Evolutionary conservation across 1,140 invertebrate genomes (phyloP), one percentile per base, ranked within the genome.

Genomic region (Lordiphosa mommai): DNA sequence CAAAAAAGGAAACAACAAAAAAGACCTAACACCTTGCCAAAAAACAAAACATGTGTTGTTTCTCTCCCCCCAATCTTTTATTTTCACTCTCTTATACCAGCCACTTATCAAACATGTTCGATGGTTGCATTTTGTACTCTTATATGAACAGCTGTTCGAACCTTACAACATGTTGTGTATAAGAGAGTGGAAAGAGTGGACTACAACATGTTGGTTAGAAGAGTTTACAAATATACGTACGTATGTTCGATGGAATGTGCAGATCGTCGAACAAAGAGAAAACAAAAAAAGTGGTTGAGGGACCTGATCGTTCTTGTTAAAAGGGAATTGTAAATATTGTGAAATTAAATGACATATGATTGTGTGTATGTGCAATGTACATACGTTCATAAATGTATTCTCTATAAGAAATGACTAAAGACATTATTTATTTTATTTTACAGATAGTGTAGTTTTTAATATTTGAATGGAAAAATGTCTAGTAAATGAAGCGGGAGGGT

Each of bases 111-210:
- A 76, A 82, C 70, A 56, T 74, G 76, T 66, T 80, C 6, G 74
- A 6, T 33, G 8, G 3, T 17, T 17, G 8, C 20, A 27, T 2
- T 43, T 27, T 1, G 5, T 5, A 23, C 60, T 79, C 74, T 79
- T 77, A 69, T 56, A 56, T 51, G 69, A 73, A 73, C 74, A 80
- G 74, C 74, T 80, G 76, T 70, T 80, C 64, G 64, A 79, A 51
- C 40, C 16, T 17, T 32, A 4, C 12, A 47, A 40, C 63, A 58
- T 52, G 65, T 67, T 67, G 30, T 17, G n/a, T 68, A 68, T 68
- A 68, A 68, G 65, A 67, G 63, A 65, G 17, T 6, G 1, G 0
- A 14, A 14, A 10, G 46, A 6, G 9, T 9, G 9, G 3, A 8
- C 7, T 16, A 29, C 17, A 73, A 58, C 74, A 38, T 66, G 73